Conservation (phyloP, 2,797 vertebrate genomes). For the Setipinna tenuifilis region DNA sequence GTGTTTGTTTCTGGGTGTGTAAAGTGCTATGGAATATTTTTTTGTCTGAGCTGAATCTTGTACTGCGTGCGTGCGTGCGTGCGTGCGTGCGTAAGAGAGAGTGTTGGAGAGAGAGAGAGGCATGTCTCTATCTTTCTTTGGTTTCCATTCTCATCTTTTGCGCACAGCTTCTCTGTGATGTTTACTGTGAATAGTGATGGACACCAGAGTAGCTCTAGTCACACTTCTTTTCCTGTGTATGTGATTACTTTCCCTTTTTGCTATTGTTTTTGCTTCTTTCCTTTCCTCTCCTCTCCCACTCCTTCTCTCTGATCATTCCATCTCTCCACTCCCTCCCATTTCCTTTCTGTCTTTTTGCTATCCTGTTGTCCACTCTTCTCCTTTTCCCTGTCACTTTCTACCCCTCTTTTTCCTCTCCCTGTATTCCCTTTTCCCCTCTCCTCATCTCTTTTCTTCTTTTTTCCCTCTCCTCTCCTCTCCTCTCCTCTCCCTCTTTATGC, state of each 20-base stretch:
- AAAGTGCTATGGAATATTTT: background rate
- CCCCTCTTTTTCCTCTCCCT: background rate
- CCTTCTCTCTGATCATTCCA: too few relatives aligned
- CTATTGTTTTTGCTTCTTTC: conserved; percentile 25
- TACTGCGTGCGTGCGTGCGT: background rate
- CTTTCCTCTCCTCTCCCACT: too few relatives aligned
- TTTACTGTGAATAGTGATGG: background rate
- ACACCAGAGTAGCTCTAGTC: conserved; percentile 27
- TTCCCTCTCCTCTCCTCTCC: conserved; percentile 23
- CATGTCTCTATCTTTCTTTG: background rate
- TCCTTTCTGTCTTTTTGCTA: too few relatives aligned
- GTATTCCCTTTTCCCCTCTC: conserved; percentile 34
- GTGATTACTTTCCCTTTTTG: conserved; percentile 6
- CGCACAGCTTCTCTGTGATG: background rate
- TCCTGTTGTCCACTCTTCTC: too few relatives aligned
- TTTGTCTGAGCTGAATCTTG: background rate
- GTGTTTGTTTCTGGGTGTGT: background rate
- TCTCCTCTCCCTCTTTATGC: conserved; percentile 20
- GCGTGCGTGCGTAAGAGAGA: conserved; percentile 39
- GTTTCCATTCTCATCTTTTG: background rate
- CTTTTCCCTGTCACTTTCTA: background rate
- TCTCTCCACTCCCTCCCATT: too few relatives aligned
- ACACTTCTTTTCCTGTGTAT: conserved; percentile 19
- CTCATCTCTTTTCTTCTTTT: background rate
- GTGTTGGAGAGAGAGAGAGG: background rate